Percentiles rank a stretch among this genome's conserved stretches.
Evolutionary conservation across 2,797 vertebrate species (phyloP).

Genomic region (Sebastiscus tertius): DNA sequence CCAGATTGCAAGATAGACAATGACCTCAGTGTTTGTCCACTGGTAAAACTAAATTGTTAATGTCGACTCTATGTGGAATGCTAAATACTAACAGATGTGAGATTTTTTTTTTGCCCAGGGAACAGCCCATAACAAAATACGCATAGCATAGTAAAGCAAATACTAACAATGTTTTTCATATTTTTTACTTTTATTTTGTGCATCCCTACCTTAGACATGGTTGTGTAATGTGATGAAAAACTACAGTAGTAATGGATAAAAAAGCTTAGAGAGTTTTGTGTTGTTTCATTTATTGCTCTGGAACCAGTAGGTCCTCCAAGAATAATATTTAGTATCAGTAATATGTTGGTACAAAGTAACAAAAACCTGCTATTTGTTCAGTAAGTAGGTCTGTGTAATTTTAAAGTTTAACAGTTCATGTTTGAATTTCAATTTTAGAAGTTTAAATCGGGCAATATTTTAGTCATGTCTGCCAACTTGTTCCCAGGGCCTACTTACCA

Average conservation of each 20-base stretch:
- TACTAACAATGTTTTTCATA: constrained; percentile 55
- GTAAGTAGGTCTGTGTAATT: constrained; percentile 48
- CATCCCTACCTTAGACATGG: constrained; percentile 60
- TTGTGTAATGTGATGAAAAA: constrained; percentile 64
- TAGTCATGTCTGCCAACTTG: constrained; percentile 53
- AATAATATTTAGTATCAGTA: constrained; percentile 40
- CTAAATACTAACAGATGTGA: constrained; percentile 54
- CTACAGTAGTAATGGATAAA: constrained; percentile 62
- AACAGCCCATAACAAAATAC: constrained; percentile 52
- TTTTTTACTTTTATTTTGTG: constrained; percentile 63
- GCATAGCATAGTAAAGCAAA: constrained; percentile 56
- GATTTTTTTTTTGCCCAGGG: constrained; percentile 25
- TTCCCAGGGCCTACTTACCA: constrained; percentile 52
- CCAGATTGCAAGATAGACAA: constrained; percentile 33
- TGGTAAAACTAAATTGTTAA: constrained; percentile 35
- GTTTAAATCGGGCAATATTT: constrained; percentile 51
- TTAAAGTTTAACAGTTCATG: constrained; percentile 54
- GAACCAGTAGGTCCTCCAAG: constrained; percentile 39
- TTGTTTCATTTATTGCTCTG: constrained; percentile 65
- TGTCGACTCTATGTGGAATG: constrained; percentile 49
- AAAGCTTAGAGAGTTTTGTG: constrained; percentile 65
- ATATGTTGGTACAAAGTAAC: constrained; percentile 40
- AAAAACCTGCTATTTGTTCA: constrained; percentile 56
- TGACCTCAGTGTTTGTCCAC: constrained; percentile 16
- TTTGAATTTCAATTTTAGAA: constrained; percentile 42